These are phyloP conservation scores for Hypothenemus hampei DNA, from an alignment of 1,140 invertebrate genomes.

Conservation along the genomic window DNA sequence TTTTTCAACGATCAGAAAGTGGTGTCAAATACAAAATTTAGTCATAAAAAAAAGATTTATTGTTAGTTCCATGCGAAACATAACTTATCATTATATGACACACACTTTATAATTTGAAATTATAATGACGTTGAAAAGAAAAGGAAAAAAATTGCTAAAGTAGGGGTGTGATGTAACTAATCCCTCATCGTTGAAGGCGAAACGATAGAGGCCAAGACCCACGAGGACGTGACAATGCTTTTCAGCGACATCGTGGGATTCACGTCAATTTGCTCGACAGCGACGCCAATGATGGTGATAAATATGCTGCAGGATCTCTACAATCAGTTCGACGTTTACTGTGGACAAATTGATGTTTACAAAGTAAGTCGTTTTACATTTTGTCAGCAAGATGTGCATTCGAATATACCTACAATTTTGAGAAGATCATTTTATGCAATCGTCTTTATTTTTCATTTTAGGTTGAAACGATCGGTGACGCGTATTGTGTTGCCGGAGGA, in stretches of 20 bases:
- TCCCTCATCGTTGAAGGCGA: slow-evolving; percentile 61
- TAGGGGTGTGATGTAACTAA: too few species aligned
- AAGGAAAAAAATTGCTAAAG: neutral
- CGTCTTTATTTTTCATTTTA: slow-evolving; percentile 41
- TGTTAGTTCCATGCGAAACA: too few species aligned
- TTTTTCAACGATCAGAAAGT: too few species aligned
- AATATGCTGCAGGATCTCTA: slow-evolving; percentile 90
- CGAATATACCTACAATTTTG: neutral
- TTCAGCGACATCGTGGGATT: slow-evolving; percentile 97
- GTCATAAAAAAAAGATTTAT: too few species aligned
- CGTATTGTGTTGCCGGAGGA: slow-evolving; percentile 91
- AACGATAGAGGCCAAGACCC: slow-evolving; percentile 84
- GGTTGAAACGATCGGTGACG: slow-evolving; percentile 94
- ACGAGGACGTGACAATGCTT: slow-evolving; percentile 88
- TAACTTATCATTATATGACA: too few species aligned
- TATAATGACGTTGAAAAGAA: too few species aligned
- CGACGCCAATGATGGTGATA: slow-evolving; percentile 90
- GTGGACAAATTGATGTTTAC: slow-evolving; percentile 86
- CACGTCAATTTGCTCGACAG: slow-evolving; percentile 86
- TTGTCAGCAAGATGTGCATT: neutral
- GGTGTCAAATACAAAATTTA: too few species aligned
- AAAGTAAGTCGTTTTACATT: slow-evolving; percentile 58
- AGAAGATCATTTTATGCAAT: neutral
- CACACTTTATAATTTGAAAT: too few species aligned
- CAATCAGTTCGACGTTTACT: slow-evolving; percentile 86